Percentiles rank a stretch among this genome's conserved stretches.
Conservation (phyloP, 2,797 vertebrate genomes). For the Lophotriccus pileatus region DNA sequence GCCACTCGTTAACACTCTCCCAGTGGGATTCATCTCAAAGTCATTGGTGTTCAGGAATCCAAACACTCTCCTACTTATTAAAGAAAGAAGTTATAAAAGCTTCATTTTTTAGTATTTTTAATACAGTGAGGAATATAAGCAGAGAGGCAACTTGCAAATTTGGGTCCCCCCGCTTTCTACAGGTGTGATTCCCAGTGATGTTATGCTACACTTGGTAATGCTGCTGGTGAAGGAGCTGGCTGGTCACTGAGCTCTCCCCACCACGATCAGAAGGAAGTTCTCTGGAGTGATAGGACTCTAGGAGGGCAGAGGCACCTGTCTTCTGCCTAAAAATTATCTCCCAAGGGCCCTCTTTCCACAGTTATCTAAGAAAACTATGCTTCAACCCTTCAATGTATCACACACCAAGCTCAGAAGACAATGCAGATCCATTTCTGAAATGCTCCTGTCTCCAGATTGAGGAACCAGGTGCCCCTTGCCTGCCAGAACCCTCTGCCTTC, state of each 20-base stretch:
- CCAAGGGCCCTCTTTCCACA: not conserved
- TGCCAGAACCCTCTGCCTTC: not conserved
- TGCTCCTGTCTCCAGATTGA: not conserved
- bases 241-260: not conserved
- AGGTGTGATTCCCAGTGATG: not conserved
- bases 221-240: not conserved
- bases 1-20: not conserved
- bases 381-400: not conserved
- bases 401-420: not conserved
- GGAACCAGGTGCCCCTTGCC: not conserved
- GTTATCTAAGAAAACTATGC: not conserved
- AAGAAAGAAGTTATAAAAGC: not conserved
- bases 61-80: not conserved
- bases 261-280: not conserved
- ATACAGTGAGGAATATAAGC: not conserved
- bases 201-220: not conserved
- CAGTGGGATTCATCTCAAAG: not conserved
- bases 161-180: not conserved
- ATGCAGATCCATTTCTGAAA: not conserved
- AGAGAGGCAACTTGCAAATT: not conserved
- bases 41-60: not conserved
- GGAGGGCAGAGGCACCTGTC: not conserved
- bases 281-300: rapidly evolving
- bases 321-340: not conserved
- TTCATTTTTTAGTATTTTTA: not conserved